Percentiles rank a stretch among this genome's conserved stretches.
phyloP scores from a whole-genome alignment of 2,888 invertebrate species.

The Oscheius sp. region DNA sequence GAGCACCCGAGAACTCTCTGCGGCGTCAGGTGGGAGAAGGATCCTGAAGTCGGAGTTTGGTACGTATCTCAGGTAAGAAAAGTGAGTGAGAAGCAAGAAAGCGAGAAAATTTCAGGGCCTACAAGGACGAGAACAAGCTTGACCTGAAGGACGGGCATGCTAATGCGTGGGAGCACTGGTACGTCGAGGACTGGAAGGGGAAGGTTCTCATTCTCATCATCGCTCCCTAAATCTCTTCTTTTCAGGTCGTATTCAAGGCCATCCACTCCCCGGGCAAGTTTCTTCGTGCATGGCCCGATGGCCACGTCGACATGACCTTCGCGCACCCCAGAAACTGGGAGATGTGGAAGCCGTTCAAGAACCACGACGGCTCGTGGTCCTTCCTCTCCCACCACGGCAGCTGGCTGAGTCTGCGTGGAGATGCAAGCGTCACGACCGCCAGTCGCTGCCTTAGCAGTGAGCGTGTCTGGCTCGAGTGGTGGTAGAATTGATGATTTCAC shows the following conservation, averaged over 20 bases:
- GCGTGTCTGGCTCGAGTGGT: background rate
- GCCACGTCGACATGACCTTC: background rate
- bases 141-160: conserved; percentile 16
- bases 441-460: background rate
- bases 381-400: background rate
- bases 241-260: no score
- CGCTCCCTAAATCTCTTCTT: no score
- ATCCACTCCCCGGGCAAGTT: background rate
- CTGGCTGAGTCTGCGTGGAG: background rate
- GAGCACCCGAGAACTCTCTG: no score
- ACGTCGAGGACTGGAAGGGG: conserved; percentile 33
- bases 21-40: no score
- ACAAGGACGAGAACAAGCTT: conserved; percentile 7
- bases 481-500: background rate
- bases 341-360: background rate
- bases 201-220: no score
- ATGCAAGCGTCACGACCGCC: background rate
- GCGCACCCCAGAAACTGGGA: background rate
- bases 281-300: background rate
- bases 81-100: background rate
- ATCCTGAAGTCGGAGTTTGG: no score
- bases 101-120: conserved; percentile 6
- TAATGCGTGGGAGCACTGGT: conserved; percentile 32
- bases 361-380: conserved; percentile 3
- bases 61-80: no score